A percentile compares a stretch with the other conserved stretches of the same genome.
Conservation (phyloP, 2,888 invertebrate species). For the Caenorhabditis sp. region DNA sequence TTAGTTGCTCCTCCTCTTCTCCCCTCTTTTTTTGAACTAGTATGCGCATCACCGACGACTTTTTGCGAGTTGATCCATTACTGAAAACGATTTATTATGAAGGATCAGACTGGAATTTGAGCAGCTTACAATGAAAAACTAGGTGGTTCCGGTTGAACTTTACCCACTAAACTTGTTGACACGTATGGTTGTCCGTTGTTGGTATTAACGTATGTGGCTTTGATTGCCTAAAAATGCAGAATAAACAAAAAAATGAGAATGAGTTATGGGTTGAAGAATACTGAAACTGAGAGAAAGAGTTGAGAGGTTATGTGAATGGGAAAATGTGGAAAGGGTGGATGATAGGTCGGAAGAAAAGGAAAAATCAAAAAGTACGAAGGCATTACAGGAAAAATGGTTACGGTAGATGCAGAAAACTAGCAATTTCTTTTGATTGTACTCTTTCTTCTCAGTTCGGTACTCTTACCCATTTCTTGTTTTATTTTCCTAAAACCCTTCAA, state of each 20-base stretch:
- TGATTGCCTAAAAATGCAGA: conserved; percentile 43
- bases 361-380: conserved; percentile 6
- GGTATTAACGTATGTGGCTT: conserved; percentile 57
- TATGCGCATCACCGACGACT: conserved; percentile 54
- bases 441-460: conserved; percentile 12
- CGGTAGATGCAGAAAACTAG: background rate
- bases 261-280: conserved; percentile 35
- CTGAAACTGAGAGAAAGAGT: conserved; percentile 44
- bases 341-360: background rate
- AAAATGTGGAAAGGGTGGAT: conserved; percentile 2
- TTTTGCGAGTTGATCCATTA: conserved; percentile 53
- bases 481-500: conserved; percentile 9
- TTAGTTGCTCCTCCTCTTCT: conserved; percentile 53
- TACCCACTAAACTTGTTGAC: conserved; percentile 55
- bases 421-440: background rate
- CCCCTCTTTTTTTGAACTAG: conserved; percentile 48
- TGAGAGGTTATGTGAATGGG: background rate
- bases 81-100: conserved; percentile 32
- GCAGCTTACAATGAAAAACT: conserved; percentile 51
- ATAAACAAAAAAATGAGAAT: background rate
- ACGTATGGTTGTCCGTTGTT: conserved; percentile 52
- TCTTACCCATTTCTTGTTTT: conserved; percentile 18
- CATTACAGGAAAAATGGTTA: conserved; percentile 6
- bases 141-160: conserved; percentile 33
- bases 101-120: background rate